Conservation (phyloP, 2,888 invertebrate species). For the Onchidella celtica region DNA sequence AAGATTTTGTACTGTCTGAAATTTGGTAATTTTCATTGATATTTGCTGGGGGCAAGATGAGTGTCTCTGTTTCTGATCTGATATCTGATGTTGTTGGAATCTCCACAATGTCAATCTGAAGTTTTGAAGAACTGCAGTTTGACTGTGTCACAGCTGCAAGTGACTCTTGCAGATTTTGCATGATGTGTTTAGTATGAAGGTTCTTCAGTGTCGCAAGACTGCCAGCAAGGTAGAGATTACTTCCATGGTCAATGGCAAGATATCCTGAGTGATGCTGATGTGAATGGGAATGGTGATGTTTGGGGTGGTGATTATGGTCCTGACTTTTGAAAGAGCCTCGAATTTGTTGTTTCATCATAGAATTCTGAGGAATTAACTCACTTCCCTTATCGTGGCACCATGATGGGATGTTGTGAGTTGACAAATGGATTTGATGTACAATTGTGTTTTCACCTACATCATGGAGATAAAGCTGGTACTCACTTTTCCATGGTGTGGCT, state of each 20-base stretch:
- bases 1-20: not conserved
- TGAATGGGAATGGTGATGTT: not conserved
- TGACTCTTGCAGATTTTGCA: not conserved
- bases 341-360: too few species aligned
- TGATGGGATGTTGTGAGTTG: slow-evolving; percentile 12
- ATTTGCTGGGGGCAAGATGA: not conserved
- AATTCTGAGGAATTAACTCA: not conserved
- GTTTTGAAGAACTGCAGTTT: not conserved
- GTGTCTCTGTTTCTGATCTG: not conserved
- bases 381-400: slow-evolving; percentile 10
- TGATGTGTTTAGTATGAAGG: slow-evolving; percentile 25
- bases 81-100: not conserved
- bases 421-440: not conserved
- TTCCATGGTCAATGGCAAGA: slow-evolving; percentile 4
- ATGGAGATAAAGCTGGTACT: too few species aligned
- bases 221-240: slow-evolving; percentile 34
- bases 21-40: not conserved
- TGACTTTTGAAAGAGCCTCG: not conserved
- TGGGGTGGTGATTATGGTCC: not conserved
- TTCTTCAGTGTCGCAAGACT: slow-evolving; percentile 28
- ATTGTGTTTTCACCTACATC: too few species aligned
- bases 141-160: not conserved
- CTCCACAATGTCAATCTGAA: not conserved
- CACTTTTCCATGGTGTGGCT: not conserved
- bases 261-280: not conserved